Evolutionary conservation across 2,113 vertebrate genomes (phyloP).

Genomic region (Podiceps cristatus): DNA sequence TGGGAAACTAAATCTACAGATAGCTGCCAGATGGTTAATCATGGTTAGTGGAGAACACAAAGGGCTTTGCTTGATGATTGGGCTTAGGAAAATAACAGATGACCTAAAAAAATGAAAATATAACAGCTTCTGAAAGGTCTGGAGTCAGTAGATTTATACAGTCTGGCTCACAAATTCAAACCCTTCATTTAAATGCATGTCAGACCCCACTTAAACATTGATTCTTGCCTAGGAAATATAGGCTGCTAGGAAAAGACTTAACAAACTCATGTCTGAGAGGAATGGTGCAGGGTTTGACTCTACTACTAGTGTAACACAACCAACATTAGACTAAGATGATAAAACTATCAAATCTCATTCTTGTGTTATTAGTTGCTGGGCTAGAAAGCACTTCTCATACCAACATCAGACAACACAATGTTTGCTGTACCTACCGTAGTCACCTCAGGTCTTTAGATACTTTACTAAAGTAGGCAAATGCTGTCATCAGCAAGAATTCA

Average conservation of each 20-base stretch:
- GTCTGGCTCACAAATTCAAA: background rate
- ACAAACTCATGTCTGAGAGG: background rate
- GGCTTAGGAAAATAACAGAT: slow-evolving; percentile 34
- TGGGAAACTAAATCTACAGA: slow-evolving; percentile 27
- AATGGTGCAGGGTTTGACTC: background rate
- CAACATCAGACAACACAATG: background rate
- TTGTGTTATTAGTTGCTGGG: background rate
- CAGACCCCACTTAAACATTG: background rate
- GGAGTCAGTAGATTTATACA: background rate
- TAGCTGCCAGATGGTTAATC: slow-evolving; percentile 53
- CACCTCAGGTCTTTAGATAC: background rate
- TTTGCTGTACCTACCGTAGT: background rate
- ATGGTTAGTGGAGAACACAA: slow-evolving; percentile 31
- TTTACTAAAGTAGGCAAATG: background rate
- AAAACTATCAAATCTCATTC: background rate
- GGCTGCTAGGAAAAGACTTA: background rate
- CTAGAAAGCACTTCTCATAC: background rate
- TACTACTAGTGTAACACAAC: background rate
- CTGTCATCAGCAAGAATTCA: background rate
- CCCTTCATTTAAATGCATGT: background rate
- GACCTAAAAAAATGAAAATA: background rate
- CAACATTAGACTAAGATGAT: background rate
- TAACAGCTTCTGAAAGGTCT: background rate
- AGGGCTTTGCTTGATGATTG: background rate
- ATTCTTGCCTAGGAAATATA: background rate